Base-by-base conservation (phyloP, 2,113 vertebrate genomes). In the Toxostoma redivivum region DNA sequence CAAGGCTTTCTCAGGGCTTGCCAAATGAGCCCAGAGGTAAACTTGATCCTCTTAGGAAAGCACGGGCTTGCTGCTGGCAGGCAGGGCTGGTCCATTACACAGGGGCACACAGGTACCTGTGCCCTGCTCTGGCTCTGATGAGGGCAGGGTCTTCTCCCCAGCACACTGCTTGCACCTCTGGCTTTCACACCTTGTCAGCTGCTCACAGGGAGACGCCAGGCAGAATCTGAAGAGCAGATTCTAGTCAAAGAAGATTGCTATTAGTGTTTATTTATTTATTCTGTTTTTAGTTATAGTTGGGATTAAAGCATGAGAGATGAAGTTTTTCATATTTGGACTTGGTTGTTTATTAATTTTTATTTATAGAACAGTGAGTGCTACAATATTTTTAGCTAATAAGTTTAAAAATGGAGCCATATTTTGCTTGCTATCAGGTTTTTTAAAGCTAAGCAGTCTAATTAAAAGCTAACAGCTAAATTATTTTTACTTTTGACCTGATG, bases 51-150 rank as follows among this genome's bases (percentile, higher is more conserved):
- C 5, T 13, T 25, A 25, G 47, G 33, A 56, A 16, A 38, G 35
- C 22, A 1, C 4, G 0, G 19, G 23, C 37, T 50, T 22, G 14
- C 27, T 60, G 5, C 28, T 56, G 12, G 3, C 22, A 18, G 62
- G 31, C 53, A 45, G 19, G 45, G 47, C 31, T 76, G 20, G 1
- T 12, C 2, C 3, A 2, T 9, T 5, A 13, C 4, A 2, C 20
- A 15, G 9, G 27, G 31, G 22, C 30, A 35, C 38, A 5, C 19
- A 9, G 51, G 37, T 3, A 16, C 57, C 2, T 5, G 21, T 37
- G 5, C 12, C 0, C 15, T 62, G 1, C 3, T 30, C 15, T 28
- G 54, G 10, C 2, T 35, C n/a, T 73, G 51, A 3, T 11, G 33
- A 57, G 38, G 24, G 20, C 60, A 24, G 24, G 3, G 22, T 30